Evolutionary conservation across 2,797 vertebrate species (phyloP), one percentile per base, ranked within the genome.

Genomic region (Siniperca obscura): DNA sequence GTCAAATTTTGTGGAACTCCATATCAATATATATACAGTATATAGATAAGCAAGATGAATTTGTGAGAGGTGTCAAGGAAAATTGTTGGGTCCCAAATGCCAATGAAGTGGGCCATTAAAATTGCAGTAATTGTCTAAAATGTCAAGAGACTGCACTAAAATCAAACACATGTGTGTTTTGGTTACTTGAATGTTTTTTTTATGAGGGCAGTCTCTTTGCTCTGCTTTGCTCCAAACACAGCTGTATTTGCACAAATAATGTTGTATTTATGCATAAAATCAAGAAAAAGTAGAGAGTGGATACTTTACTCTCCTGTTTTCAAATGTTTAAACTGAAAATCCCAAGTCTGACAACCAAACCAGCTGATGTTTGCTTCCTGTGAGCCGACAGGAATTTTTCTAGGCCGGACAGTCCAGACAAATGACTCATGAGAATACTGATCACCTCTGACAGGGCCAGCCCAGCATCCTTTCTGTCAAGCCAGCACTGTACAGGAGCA

Each of bases 351-450:
- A 71, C 81, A 75, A 14, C 21, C 19, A 80, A 74, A 76, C 21
- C 52, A 73, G 86, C 78, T 82, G 81, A 85, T 62, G 64, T 84
- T 70, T 82, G 64, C 84, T 86, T 92, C 75, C 88, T 76, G 78
- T 81, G 67, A 82, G 74, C 64, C 11, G 59, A 40, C 70, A 11
- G 74, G 34, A 75, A 57, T 57, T 70, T 79, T 65, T 70, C 68
- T 68, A 65, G 70, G 12, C 74, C 21, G 22, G 72, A 67, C 72
- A 76, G 77, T 82, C 84, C 80, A 60, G 70, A 88, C 80, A 68
- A 81, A 83, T 90, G 90, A 94, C 82, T 91, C 87, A 89, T 78
- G 72, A 73, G 81, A 88, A 88, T 59, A 69, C 69, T 75, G 70
- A 91, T 87, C 64, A 66, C 65, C 50, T 84, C 53, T 75, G 87